Evolutionary conservation across 2,113 vertebrate species (phyloP), one percentile per base, ranked within the genome.

Genomic region (Scomber colias): DNA sequence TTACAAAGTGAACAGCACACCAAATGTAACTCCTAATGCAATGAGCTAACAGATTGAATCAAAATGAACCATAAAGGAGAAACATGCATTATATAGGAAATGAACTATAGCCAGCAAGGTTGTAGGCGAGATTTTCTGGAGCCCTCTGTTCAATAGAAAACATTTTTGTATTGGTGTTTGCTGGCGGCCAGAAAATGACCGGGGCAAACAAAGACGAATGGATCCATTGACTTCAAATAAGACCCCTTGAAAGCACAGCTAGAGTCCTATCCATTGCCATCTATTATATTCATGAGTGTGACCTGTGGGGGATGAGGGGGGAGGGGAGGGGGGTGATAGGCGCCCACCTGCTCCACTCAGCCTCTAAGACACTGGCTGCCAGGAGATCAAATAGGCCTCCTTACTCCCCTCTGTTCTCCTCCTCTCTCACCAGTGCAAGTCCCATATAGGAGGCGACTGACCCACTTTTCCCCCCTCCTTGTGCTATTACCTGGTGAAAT

Each of bases 401-500:
- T 76, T 31, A 24, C 75, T 76, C 82, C 68, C 62, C 87, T 83
- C 85, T 83, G 60, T 85, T 81, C 80, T 82, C 73, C 80, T 71
- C 60, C 75, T 78, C 79, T 66, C 87, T 79, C 44, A 54, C 12
- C 62, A 15, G 50, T 77, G 44, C 63, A 66, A 82, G 85, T 84
- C 85, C 76, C 79, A 83, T 89, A 81, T 79, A 81, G 82, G 70
- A 87, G 85, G 77, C 69, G 85, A 87, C 78, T 92, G 90, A 92
- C 92, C 92, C 89, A 92, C 87, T 92, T 92, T 89, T 53, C 79
- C 61, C 82, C 68, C 79, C 86, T 84, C 74, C 76, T 65, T 54
- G 75, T 77, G 86, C 84, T 82, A 87, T 91, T 93, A 93, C 87
- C 89, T 88, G 78, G 61, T 89, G 75, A 93, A 92, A 87, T 81